Conservation (phyloP, 2,113 vertebrate species). For the Tychaedon coryphoeus region DNA sequence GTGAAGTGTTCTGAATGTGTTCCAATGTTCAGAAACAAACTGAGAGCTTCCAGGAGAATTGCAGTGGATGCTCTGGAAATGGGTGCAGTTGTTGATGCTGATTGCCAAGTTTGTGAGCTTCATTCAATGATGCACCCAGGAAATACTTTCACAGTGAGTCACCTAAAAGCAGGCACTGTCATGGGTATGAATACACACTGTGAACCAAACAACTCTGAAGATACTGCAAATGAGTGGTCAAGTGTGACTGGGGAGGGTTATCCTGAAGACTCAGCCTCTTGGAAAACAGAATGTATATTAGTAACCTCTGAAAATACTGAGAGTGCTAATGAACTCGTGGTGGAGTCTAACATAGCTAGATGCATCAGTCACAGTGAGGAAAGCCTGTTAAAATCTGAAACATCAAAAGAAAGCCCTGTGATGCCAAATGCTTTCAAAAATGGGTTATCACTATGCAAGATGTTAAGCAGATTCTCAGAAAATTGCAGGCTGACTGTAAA, state of each 20-base stretch:
- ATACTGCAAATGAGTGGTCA: neutral
- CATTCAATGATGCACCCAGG: neutral
- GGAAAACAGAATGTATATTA: neutral
- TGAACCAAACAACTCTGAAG: neutral
- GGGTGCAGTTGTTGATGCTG: neutral
- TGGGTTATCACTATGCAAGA: neutral
- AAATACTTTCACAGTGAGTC: neutral
- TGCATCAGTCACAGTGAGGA: neutral
- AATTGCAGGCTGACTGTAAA: neutral
- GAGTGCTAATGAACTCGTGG: neutral
- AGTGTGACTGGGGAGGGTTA: accelerated
- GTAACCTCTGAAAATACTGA: neutral
- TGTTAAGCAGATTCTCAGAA: slow-evolving; percentile 24
- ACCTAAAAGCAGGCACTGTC: neutral
- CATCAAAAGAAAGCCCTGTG: neutral
- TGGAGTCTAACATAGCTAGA: neutral
- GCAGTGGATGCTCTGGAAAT: neutral
- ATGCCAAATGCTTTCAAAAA: neutral
- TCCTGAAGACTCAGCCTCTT: neutral
- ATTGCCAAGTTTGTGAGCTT: neutral
- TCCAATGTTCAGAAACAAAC: neutral
- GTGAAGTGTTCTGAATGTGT: neutral
- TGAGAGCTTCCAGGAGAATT: neutral
- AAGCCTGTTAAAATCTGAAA: neutral
- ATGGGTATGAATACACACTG: neutral